Evolutionary conservation across 2,113 vertebrate genomes (phyloP).

Genomic region (Madoqua kirkii): DNA sequence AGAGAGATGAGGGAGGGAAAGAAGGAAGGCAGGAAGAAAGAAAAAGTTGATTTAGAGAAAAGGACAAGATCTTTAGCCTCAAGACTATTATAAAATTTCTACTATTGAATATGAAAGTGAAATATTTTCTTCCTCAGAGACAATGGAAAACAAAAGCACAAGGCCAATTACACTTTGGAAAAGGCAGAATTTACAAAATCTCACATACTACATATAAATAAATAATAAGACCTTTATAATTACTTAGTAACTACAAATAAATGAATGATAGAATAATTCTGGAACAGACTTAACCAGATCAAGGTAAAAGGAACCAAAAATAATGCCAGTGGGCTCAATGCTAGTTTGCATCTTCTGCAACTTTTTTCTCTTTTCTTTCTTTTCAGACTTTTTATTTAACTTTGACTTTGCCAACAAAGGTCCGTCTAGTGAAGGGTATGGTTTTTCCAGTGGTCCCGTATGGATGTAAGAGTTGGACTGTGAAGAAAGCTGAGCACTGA

Average conservation of each 20-base stretch:
- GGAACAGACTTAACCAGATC: background rate
- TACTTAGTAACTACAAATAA: background rate
- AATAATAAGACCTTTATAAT: background rate
- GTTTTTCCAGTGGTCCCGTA: no score
- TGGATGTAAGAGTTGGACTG: no score
- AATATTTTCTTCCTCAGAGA: background rate
- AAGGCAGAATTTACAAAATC: background rate
- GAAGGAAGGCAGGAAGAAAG: background rate
- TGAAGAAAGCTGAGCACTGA: no score
- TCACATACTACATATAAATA: background rate
- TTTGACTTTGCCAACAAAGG: background rate
- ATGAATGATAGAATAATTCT: background rate
- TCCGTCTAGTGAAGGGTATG: no score
- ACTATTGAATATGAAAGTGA: background rate
- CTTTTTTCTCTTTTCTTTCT: background rate
- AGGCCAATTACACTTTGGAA: background rate
- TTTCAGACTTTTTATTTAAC: background rate
- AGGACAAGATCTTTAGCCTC: background rate
- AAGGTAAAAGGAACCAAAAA: background rate
- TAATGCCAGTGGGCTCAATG: background rate
- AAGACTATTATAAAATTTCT: background rate
- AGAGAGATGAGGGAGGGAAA: background rate
- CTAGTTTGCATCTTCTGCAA: background rate
- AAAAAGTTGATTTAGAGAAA: background rate
- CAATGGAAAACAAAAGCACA: background rate